Percentiles rank a stretch among this genome's conserved stretches.
phyloP scores from a whole-genome alignment of 1,140 invertebrate genomes.

The Microplitis demolitor region DNA sequence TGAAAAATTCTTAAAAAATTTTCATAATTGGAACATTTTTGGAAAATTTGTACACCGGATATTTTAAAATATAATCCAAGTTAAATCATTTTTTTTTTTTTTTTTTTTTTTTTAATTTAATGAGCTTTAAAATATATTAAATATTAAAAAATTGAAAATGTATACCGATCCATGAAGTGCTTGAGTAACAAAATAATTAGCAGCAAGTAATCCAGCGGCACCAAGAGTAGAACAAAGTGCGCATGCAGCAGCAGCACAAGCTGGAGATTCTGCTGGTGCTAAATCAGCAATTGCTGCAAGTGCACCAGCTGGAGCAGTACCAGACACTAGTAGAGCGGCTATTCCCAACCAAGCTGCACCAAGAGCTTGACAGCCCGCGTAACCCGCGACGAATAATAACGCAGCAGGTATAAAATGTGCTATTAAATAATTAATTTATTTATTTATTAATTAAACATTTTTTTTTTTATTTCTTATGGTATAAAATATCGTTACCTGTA shows the following conservation, averaged over 20 bases:
- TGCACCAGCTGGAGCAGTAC: constrained; percentile 65
- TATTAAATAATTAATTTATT: constrained; percentile 34
- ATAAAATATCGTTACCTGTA: constrained; percentile 55
- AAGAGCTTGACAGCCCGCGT: constrained; percentile 66
- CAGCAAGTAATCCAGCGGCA: constrained; percentile 63
- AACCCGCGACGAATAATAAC: constrained; percentile 66
- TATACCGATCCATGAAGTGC: constrained; percentile 66
- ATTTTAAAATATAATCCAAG: no score
- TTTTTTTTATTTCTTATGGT: background rate
- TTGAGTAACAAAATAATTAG: constrained; percentile 67
- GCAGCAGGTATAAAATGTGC: constrained; percentile 67
- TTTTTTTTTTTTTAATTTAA: no score
- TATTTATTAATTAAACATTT: background rate
- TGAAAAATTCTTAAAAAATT: no score
- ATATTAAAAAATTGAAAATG: constrained; percentile 22
- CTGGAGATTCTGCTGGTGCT: constrained; percentile 61
- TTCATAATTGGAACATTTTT: no score
- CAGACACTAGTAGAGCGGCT: constrained; percentile 64
- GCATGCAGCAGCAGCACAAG: constrained; percentile 63
- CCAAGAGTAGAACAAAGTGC: constrained; percentile 66
- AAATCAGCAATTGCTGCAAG: constrained; percentile 66
- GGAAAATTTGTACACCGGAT: no score
- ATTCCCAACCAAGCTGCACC: constrained; percentile 66
- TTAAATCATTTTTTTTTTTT: no score
- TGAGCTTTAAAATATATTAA: background rate